These are phyloP conservation scores for Strix aluco DNA, from an alignment of 2,113 vertebrate species.

Conservation along the genomic window DNA sequence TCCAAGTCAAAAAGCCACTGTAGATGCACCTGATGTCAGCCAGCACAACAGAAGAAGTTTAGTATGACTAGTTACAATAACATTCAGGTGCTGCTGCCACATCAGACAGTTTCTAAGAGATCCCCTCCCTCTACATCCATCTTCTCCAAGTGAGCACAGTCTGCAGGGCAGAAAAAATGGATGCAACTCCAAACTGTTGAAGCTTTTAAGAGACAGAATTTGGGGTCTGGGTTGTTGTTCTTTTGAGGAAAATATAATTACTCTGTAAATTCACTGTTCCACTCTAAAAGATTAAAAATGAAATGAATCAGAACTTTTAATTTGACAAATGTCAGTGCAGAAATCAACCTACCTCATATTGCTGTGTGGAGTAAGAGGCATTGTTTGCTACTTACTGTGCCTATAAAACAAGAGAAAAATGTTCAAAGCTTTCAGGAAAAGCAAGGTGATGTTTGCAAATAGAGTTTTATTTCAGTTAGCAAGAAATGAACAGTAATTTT, in stretches of 20 bases:
- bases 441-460: background rate
- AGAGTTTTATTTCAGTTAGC: slow-evolving; percentile 52
- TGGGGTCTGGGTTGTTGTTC: background rate
- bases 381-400: background rate
- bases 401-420: background rate
- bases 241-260: background rate
- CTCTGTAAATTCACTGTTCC: background rate
- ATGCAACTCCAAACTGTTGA: background rate
- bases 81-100: background rate
- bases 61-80: background rate
- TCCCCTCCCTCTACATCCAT: background rate
- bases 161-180: background rate
- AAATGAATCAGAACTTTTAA: background rate
- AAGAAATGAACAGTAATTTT: slow-evolving; percentile 52
- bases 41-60: background rate
- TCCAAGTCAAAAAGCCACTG: background rate
- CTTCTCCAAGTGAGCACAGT: background rate
- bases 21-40: background rate
- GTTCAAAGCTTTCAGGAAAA: background rate
- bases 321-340: background rate
- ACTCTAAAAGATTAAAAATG: background rate
- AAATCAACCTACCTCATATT: accelerated
- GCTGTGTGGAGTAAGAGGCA: background rate
- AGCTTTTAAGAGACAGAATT: background rate
- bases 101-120: background rate